These are phyloP conservation scores for Drosophila imparisetae DNA, from an alignment of 2,888 invertebrate species.

Conservation along the genomic window DNA sequence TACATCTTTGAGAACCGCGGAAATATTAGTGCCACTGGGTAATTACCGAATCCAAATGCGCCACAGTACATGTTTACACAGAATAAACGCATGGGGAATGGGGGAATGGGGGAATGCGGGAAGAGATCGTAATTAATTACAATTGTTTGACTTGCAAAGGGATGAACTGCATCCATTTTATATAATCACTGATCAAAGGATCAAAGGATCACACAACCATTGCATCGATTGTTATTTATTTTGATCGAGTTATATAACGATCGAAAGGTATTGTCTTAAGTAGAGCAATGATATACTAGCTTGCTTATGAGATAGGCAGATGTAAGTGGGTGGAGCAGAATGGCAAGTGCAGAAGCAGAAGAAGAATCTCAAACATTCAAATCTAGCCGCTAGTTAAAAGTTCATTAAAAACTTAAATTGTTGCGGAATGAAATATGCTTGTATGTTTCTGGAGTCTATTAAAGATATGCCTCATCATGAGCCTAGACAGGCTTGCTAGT, in stretches of 20 bases:
- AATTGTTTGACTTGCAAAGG: constrained; percentile 20
- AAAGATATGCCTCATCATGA: background rate
- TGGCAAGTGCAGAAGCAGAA: background rate
- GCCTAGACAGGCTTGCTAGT: background rate
- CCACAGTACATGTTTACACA: constrained; percentile 16
- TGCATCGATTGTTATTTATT: background rate
- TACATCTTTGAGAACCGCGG: constrained; percentile 52
- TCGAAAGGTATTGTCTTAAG: background rate
- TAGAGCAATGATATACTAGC: background rate
- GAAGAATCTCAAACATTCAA: background rate
- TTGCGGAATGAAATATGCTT: background rate
- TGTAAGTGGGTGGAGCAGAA: background rate
- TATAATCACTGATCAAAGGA: constrained; percentile 36
- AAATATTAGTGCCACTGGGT: constrained; percentile 54
- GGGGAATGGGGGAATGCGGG: background rate
- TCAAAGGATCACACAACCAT: constrained; percentile 31
- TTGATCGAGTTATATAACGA: background rate
- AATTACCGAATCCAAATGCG: constrained; percentile 57
- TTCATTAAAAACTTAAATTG: background rate
- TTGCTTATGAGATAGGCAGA: background rate
- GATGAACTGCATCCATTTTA: constrained; percentile 34
- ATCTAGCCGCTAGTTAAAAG: background rate
- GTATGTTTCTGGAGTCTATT: background rate
- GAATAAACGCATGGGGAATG: background rate
- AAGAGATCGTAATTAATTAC: constrained; percentile 42